These are phyloP conservation scores for Tromatobia lineatoria DNA, from an alignment of 2,888 invertebrate species.

Conservation along the genomic window DNA sequence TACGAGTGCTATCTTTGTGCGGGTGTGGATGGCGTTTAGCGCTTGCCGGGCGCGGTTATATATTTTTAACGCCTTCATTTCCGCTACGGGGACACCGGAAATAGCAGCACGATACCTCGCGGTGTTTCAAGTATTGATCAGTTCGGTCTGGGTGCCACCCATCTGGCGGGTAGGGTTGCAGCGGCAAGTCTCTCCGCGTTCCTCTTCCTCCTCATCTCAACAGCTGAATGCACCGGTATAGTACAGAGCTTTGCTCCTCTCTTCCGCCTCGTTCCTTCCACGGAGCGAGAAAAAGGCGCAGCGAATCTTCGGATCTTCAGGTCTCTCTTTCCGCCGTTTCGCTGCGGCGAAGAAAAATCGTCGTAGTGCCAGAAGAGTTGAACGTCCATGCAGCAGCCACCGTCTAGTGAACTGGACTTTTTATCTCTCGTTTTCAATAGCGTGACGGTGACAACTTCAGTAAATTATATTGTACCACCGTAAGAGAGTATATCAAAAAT, in stretches of 20 bases:
- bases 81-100: constrained; percentile 83
- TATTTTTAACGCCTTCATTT: constrained; percentile 85
- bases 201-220: constrained; percentile 67
- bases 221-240: constrained; percentile 29
- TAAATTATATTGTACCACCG: background rate
- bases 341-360: constrained; percentile 14
- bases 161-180: constrained; percentile 56
- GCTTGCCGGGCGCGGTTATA: constrained; percentile 75
- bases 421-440: constrained; percentile 7
- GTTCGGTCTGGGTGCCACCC: constrained; percentile 83
- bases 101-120: constrained; percentile 85
- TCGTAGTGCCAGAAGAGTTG: background rate
- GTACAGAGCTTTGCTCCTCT: constrained; percentile 44
- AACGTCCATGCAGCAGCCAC: constrained; percentile 4
- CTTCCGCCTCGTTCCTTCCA: constrained; percentile 51
- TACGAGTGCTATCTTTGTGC: constrained; percentile 54
- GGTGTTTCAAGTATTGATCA: constrained; percentile 86
- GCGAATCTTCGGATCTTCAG: constrained; percentile 30
- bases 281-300: constrained; percentile 13
- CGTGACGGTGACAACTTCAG: background rate
- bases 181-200: constrained; percentile 71
- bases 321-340: constrained; percentile 28
- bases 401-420: constrained; percentile 9
- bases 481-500: background rate
- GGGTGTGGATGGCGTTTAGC: constrained; percentile 70